A percentile compares a stretch with the other conserved stretches of the same genome.
These are phyloP conservation scores for Tetraodon nigroviridis DNA, from an alignment of 2,113 vertebrate species.

Conservation along the genomic window DNA sequence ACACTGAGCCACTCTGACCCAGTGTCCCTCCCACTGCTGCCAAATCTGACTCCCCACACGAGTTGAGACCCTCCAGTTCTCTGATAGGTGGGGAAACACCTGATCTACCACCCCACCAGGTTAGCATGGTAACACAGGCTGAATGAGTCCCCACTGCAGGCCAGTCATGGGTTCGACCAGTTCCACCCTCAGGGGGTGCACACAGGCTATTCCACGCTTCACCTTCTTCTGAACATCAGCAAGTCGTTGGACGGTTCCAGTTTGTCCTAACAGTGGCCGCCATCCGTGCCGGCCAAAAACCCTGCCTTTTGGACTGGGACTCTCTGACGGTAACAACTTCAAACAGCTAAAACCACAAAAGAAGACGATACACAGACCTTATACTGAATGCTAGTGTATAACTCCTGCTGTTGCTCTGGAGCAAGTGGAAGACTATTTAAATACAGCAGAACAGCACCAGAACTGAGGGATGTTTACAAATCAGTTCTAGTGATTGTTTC, in stretches of 20 bases:
- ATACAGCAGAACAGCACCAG: constrained; percentile 51
- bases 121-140: constrained; percentile 41
- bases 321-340: constrained; percentile 13
- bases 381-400: neutral
- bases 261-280: too few relatives aligned
- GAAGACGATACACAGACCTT: constrained; percentile 5
- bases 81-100: neutral
- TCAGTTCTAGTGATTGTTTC: constrained; percentile 37
- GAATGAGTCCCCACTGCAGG: constrained; percentile 35
- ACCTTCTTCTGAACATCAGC: constrained; percentile 19
- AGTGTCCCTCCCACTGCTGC: neutral
- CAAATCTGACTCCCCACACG: neutral
- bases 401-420: too few relatives aligned
- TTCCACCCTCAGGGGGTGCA: constrained; percentile 47
- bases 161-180: constrained; percentile 37
- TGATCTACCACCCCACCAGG: constrained; percentile 14
- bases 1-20: neutral
- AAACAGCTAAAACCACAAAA: neutral
- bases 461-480: constrained; percentile 17
- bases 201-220: constrained; percentile 28
- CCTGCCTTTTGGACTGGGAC: constrained; percentile 32
- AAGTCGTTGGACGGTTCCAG: constrained; percentile 1
- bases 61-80: too few relatives aligned
- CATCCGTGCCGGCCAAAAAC: constrained; percentile 50
- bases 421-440: constrained; percentile 2